Evolutionary conservation across 1,140 invertebrate species (phyloP), one percentile per base, ranked within the genome.

Genomic region (Drosophila nasuta): DNA sequence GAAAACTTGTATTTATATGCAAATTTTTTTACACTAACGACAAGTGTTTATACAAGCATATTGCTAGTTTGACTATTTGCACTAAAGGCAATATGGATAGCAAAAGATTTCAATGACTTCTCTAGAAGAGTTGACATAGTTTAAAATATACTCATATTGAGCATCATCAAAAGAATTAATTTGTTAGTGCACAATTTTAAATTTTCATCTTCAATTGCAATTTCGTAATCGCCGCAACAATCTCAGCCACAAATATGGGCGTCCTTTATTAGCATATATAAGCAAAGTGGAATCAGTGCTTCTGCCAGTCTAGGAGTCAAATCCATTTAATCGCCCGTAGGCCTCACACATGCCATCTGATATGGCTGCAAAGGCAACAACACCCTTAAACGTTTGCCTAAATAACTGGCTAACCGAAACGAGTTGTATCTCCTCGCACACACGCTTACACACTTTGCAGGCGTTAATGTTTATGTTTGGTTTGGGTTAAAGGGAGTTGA

Each of bases 261-360:
- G 52, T 20, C 38, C 73, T 71, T 63, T 38, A 79, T 79, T 79
- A 76, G 56, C 67, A 66, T 66, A 70, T 52, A 57, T 46, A 49
- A 66, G 60, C 52, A 72, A 85, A 59, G 52, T 66, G 60, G 46
- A 59, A 81, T 74, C 71, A 56, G 38, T 52, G 65, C 45, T 11
- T 35, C 13, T 68, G 57, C 48, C 28, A 48, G 51, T 48, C 65
- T 67, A 43, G 62, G 56, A 85, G 74, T 81, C 75, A 87, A 82
- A 86, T 87, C 79, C 71, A 69, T 86, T 86, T 82, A 86, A 86
- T 86, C 79, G 81, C 73, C 75, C 41, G 28, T 6, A 67, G 46
- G 54, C 54, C 56, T 51, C 63, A 66, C 60, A 62, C 48, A 49
- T 59, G 52, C 28, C 57, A 54, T 66, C 75, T 57, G 72, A 82